Evolutionary conservation across 1,140 invertebrate genomes (phyloP), one percentile per base, ranked within the genome.

Genomic region (Schlechtendalia chinensis): DNA sequence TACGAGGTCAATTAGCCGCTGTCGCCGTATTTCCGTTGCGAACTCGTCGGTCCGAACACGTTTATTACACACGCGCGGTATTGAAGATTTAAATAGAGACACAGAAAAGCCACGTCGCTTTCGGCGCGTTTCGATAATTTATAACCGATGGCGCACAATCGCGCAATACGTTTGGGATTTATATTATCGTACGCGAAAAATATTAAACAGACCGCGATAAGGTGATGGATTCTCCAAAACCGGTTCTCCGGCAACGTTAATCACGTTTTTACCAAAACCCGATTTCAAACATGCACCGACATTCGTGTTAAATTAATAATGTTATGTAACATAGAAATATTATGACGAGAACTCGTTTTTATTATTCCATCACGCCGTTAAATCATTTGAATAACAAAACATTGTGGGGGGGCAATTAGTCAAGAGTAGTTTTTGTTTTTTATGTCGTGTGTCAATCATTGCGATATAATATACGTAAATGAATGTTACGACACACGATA

Each of bases 301-400:
- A 8, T 39, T 39, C 32, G 32, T 39, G 32, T 72, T 54, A 72
- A 29, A 72, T 72, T 72, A 72, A 72, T n/a, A 12, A 50, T 50
- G 47, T 50, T 54, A 72, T 10, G 24, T 29, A 53, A 71, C 17
- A 27, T 29, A 45, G 32, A 22, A 47, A 32, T 69, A 22, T 67
- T 45, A 67, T 67, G 32, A 67, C 39, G 19, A 67, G 12, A 47
- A 69, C 67, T 69, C 8, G 67, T 69, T 69, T 69, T 27, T 22
- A 47, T 29, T 17, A 67, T 67, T 47, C 5, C 24, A 10, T 19
- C 14, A 1, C 16, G 17, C 45, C 6, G 24, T 27, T 69, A 47
- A 24, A 69, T 50, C 1, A 17, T 69, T 45, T 69, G 45, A 69
- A 69, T 19, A 47, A 47, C 12, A 47, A 67, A 67, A 39, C n/a